Conservation (phyloP, 2,113 vertebrate genomes). For the Peromyscus polionotus region DNA sequence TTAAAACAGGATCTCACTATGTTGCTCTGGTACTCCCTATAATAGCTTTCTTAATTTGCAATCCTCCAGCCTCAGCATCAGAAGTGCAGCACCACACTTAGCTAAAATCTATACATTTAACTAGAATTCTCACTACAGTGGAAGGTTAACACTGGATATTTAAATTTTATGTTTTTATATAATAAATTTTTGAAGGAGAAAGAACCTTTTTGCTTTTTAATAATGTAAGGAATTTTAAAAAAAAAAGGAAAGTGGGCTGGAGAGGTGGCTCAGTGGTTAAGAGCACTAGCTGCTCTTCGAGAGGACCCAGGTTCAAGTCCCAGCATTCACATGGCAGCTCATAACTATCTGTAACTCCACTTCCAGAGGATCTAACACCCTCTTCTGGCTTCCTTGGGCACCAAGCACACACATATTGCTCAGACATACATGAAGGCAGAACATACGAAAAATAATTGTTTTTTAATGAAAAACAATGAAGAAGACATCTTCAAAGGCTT, state of each 20-base stretch:
- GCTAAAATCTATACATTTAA: slow-evolving; percentile 30
- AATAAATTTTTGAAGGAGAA: neutral
- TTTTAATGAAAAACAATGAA: neutral
- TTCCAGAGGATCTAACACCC: neutral
- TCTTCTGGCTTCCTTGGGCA: neutral
- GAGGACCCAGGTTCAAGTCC: neutral
- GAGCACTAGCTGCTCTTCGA: neutral
- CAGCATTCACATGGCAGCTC: neutral
- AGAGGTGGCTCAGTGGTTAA: neutral
- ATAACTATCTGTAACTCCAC: neutral
- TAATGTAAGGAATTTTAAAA: neutral
- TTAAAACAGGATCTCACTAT: neutral
- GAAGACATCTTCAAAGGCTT: slow-evolving; percentile 50
- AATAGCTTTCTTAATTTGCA: neutral
- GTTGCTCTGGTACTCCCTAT: neutral
- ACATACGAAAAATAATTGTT: neutral
- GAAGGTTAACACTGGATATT: neutral
- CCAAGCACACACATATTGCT: neutral
- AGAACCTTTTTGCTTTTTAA: neutral
- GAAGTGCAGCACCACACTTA: neutral
- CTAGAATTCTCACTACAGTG: slow-evolving; percentile 16
- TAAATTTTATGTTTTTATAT: slow-evolving; percentile 45
- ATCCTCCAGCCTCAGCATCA: neutral
- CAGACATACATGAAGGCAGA: neutral
- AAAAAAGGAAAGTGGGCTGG: neutral